Evolutionary conservation across 2,797 vertebrate species (phyloP).

Genomic region (Onychomys leucogaster): DNA sequence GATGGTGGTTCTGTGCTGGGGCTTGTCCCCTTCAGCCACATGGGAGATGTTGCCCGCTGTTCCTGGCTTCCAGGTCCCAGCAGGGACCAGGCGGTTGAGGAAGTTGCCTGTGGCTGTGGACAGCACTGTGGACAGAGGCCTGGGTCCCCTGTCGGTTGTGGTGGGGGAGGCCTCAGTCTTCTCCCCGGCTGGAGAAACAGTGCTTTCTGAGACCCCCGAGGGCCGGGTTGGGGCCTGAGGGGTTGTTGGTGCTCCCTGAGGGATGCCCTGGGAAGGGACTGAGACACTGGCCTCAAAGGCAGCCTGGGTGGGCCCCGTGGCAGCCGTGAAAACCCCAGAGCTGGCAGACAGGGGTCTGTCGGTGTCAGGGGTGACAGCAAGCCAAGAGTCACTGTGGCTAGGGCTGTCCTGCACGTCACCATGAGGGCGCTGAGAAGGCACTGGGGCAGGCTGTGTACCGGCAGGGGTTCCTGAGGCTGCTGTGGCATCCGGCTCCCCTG

Average conservation of each 20-base stretch:
- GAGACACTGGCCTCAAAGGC: conserved; percentile 81
- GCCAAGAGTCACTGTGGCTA: conserved; percentile 86
- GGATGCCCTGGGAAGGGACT: conserved; percentile 77
- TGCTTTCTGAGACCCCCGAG: conserved; percentile 72
- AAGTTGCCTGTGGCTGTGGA: conserved; percentile 93
- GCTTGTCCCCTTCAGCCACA: conserved; percentile 90
- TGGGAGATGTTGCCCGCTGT: conserved; percentile 92
- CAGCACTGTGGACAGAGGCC: conserved; percentile 88
- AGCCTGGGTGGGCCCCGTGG: conserved; percentile 80
- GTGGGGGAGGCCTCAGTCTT: conserved; percentile 11
- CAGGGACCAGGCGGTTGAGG: conserved; percentile 94
- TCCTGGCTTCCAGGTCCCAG: conserved; percentile 92
- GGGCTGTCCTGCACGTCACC: conserved; percentile 82
- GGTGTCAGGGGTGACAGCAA: conserved; percentile 84
- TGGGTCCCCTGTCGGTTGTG: conserved; percentile 77
- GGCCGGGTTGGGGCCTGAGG: conserved; percentile 53
- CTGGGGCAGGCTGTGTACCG: conserved; percentile 83
- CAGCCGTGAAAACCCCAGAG: conserved; percentile 77
- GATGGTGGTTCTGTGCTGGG: conserved; percentile 92
- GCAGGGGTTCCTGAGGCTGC: conserved; percentile 81
- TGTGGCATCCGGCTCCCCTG: conserved; percentile 74
- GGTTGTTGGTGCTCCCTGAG: conserved; percentile 77
- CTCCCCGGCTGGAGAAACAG: conserved; percentile 63
- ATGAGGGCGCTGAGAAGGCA: conserved; percentile 88
- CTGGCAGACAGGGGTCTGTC: conserved; percentile 84